Base-by-base conservation (phyloP, 2,888 invertebrate species). In the Leptinotarsa rubiginosa region DNA sequence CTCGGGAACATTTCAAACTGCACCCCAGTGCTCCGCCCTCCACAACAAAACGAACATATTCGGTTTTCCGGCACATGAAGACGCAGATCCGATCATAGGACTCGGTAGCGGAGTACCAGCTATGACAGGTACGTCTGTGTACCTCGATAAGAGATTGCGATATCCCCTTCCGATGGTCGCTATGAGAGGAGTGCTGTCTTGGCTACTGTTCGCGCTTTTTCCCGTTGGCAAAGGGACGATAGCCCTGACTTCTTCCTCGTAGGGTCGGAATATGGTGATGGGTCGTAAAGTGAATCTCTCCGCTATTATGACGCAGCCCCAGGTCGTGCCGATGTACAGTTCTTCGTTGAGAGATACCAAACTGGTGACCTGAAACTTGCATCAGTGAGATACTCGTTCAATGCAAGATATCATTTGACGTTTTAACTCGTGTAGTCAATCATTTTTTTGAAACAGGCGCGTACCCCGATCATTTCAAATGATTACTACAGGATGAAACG, bases 241-340 rank as follows among this genome's bases (percentile, higher is more conserved):
- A 1, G 91, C 90, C 70, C 90, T 89, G 16, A 94, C 92, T 87
- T 96, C 94, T 81, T 94, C 94, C 87, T 96, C 95, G 84, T 95
- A 96, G 0, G 97, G 96, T 54, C 97, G 90, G 89, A 97, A 97
- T n/a, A 97, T 94, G 4, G 96, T 96, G 74, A 97, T 93, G 0
- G 98, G 97, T 3, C 95, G 89, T 81, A 98, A 90, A 0, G 94
- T 91, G 73, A 90, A 89, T 20, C 93, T 92, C 86, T 97, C 97
- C 0, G 96, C 96, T 7, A 98, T 94, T 70, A 98, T 94, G 65
- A 99, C 89, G 86, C 97, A 97, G 31, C 99, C 99, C 94, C 96
- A 96, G 10, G 96, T 96, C 0, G 98, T 98, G 65, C 98, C 98
- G 76, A 96, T 93, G 87, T 96, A 97, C 56, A 98, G 89, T 83